Conservation (phyloP, 2,888 invertebrate species). For the Electrophaes corylata region DNA sequence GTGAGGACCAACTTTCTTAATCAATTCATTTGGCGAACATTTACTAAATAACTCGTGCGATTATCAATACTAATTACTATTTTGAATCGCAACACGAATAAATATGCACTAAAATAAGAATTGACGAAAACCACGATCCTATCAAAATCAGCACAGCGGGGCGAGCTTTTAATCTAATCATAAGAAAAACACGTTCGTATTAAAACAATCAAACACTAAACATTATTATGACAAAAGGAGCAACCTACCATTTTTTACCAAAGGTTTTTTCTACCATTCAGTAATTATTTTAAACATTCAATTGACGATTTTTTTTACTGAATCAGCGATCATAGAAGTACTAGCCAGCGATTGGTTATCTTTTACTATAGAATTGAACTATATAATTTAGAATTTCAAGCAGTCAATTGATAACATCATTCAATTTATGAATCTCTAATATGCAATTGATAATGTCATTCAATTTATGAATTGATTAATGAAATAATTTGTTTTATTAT, state of each 20-base stretch:
- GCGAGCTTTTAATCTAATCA: constrained; percentile 28
- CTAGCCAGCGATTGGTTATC: not conserved
- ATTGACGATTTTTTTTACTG: not conserved
- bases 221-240: not conserved
- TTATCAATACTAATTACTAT: constrained; percentile 24
- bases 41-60: constrained; percentile 53
- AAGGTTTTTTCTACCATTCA: not conserved
- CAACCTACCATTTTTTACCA: too few relatives aligned
- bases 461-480: constrained; percentile 2
- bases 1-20: constrained; percentile 51
- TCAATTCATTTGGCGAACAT: constrained; percentile 61
- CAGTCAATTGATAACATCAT: not conserved
- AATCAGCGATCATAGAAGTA: not conserved
- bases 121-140: constrained; percentile 56
- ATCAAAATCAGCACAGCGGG: constrained; percentile 20
- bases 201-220: not conserved
- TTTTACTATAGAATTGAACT: not conserved
- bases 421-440: not conserved
- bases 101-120: constrained; percentile 56
- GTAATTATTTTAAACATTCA: not conserved
- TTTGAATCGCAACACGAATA: constrained; percentile 43
- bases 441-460: constrained; percentile 1
- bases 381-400: not conserved
- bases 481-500: not conserved
- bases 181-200: constrained; percentile 21